A percentile compares a stretch with the other conserved stretches of the same genome.
These are phyloP conservation scores for Hemithea aestivaria DNA, from an alignment of 2,888 invertebrate genomes.

Conservation along the genomic window DNA sequence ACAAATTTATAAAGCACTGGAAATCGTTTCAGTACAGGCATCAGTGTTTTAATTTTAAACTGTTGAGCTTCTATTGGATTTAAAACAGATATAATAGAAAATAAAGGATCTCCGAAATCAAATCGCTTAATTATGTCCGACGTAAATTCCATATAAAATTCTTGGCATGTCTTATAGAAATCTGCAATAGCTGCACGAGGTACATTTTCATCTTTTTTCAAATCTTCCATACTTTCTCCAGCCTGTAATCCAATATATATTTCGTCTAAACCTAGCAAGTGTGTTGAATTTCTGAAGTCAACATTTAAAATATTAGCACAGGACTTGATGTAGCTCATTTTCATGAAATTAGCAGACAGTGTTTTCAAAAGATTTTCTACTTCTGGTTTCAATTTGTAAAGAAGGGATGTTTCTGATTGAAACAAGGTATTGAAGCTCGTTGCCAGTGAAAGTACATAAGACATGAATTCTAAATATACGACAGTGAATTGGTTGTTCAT, in stretches of 20 bases:
- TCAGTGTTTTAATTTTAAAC: constrained; percentile 6
- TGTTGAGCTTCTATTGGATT: constrained; percentile 7
- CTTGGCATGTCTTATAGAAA: constrained; percentile 12
- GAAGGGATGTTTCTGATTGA: constrained; percentile 10
- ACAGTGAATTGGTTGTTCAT: constrained; percentile 1
- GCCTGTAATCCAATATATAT: constrained; percentile 6
- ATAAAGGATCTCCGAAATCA: constrained; percentile 5
- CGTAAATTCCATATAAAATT: constrained; percentile 9
- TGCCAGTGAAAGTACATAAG: constrained; percentile 5
- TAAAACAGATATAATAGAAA: constrained; percentile 4
- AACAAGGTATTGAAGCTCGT: constrained; percentile 15
- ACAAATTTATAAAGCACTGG: too few species aligned
- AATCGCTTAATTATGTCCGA: constrained; percentile 8
- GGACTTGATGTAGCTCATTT: constrained; percentile 10
- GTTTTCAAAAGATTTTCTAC: constrained; percentile 12
- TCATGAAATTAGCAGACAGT: constrained; percentile 12
- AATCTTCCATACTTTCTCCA: constrained; percentile 3
- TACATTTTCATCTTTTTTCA: constrained; percentile 9
- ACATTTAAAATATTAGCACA: constrained; percentile 1
- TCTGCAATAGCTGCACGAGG: constrained; percentile 9
- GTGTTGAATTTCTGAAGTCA: constrained; percentile 1
- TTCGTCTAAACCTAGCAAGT: constrained; percentile 2
- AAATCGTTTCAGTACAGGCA: constrained; percentile 1
- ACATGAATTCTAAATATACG: constrained; percentile 1
- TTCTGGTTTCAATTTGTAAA: constrained; percentile 10